phyloP scores from a whole-genome alignment of 2,113 vertebrate species.

The Centropus bengalensis region DNA sequence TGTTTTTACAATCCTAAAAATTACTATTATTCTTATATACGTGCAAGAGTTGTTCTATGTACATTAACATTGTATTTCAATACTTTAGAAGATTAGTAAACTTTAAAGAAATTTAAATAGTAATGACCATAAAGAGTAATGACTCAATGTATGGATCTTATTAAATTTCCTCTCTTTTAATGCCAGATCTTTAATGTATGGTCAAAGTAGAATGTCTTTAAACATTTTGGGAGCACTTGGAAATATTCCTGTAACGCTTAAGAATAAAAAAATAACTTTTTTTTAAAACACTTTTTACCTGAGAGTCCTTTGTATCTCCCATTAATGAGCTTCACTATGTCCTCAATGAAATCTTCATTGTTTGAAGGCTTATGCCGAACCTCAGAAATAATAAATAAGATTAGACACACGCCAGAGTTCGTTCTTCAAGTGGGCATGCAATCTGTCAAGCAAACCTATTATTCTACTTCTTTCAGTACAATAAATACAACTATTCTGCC shows the following conservation, averaged over 20 bases:
- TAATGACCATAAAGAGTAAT: background rate
- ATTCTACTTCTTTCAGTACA: background rate
- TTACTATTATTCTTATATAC: background rate
- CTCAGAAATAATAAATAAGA: conserved; percentile 65
- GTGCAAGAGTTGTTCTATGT: background rate
- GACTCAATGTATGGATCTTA: background rate
- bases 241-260: background rate
- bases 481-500: background rate
- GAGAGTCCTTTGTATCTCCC: conserved; percentile 89
- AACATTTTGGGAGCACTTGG: background rate
- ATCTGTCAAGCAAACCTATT: background rate
- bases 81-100: background rate
- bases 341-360: conserved; percentile 80
- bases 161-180: background rate
- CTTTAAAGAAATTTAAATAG: background rate
- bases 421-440: background rate
- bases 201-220: background rate
- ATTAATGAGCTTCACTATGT: conserved; percentile 86
- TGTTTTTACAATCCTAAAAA: background rate
- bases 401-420: background rate
- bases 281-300: conserved; percentile 75
- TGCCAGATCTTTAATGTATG: background rate
- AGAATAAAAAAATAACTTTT: background rate
- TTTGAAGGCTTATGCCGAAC: conserved; percentile 87
- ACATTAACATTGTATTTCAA: background rate